Conservation (phyloP, 2,113 vertebrate genomes). For the Equus quagga region DNA sequence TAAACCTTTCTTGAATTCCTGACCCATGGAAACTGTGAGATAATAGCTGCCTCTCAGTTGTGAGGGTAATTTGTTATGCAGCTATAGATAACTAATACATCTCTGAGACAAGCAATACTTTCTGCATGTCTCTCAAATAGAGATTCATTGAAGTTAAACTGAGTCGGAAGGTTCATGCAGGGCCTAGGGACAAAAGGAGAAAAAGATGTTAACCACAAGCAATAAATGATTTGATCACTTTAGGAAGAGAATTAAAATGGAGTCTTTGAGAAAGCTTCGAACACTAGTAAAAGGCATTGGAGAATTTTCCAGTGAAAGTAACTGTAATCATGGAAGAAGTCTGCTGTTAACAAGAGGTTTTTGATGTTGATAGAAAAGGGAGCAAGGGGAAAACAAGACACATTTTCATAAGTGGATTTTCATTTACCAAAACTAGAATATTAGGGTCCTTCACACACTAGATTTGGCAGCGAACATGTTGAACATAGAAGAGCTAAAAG, state of each 20-base stretch:
- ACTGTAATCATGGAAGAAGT: neutral
- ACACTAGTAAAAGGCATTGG: neutral
- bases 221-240: neutral
- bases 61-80: neutral
- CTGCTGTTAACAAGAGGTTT: neutral
- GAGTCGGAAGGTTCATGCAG: neutral
- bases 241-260: neutral
- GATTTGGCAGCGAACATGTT: slow-evolving; percentile 13
- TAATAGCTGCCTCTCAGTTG: neutral
- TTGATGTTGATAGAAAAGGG: neutral
- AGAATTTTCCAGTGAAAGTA: neutral
- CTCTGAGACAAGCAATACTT: neutral
- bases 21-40: neutral
- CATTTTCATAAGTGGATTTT: neutral
- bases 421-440: neutral
- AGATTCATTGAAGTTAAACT: neutral
- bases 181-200: neutral
- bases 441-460: neutral
- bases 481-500: neutral
- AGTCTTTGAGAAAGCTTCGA: neutral
- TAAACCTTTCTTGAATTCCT: neutral
- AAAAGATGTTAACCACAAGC: neutral
- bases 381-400: neutral
- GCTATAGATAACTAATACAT: neutral
- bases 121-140: neutral